Conservation (phyloP, 2,113 vertebrate genomes). For the Festucalex cinctus region DNA sequence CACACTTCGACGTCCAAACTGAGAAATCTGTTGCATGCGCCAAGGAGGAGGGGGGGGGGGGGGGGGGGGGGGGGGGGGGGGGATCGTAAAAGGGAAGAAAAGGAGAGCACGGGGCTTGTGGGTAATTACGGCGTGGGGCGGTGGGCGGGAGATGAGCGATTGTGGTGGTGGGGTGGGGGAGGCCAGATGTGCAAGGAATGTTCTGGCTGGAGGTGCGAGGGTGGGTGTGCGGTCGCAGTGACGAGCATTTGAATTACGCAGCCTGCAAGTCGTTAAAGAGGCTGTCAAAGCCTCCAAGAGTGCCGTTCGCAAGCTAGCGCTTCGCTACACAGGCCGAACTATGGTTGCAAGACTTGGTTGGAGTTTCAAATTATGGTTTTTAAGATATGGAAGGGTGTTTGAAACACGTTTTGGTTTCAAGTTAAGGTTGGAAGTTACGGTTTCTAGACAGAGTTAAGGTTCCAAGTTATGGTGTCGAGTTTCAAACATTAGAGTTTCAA, state of each 20-base stretch:
- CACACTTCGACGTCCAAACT: conserved; percentile 34
- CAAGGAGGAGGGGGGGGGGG: conserved; percentile 37
- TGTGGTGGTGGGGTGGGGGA: conserved; percentile 47
- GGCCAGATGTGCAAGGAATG: conserved; percentile 80
- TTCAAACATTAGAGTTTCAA: too few relatives aligned
- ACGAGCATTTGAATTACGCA: conserved; percentile 60
- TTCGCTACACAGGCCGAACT: background rate
- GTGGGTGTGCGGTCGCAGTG: conserved; percentile 31
- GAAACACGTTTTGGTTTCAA: too few relatives aligned
- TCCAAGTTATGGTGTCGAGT: too few relatives aligned
- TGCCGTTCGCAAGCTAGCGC: conserved; percentile 61
- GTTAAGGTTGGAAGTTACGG: too few relatives aligned
- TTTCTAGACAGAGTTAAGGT: too few relatives aligned
- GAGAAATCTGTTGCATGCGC: conserved; percentile 54
- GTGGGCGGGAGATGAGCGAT: conserved; percentile 40
- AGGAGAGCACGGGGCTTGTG: conserved; percentile 70
- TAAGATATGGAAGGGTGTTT: background rate
- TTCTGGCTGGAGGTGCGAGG: conserved; percentile 63
- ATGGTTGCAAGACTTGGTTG: background rate
- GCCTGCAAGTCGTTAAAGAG: conserved; percentile 73
- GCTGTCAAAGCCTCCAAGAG: conserved; percentile 67
- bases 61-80: conserved; percentile 41
- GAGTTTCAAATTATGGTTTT: background rate
- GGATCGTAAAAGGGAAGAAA: conserved; percentile 71
- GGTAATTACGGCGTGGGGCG: conserved; percentile 68